phyloP scores from a whole-genome alignment of 2,888 invertebrate species.

The Drosophila siamana region DNA sequence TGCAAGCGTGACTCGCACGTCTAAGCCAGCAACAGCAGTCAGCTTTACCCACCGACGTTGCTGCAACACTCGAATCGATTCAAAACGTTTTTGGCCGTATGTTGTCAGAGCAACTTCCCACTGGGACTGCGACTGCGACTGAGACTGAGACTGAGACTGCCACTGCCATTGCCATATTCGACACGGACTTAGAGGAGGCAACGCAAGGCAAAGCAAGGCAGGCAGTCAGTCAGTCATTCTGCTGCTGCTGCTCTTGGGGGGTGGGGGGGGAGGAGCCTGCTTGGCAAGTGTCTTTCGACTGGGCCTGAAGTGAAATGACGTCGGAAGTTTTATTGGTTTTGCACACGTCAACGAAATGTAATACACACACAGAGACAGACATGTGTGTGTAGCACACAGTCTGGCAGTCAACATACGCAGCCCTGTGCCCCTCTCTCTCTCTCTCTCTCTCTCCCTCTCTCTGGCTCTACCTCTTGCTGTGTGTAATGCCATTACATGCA shows the following conservation, averaged over 20 bases:
- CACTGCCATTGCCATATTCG: conserved; percentile 32
- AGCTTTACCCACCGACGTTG: conserved; percentile 4
- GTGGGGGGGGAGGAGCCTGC: not conserved
- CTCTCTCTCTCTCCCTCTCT: not conserved
- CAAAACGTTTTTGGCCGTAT: conserved; percentile 66
- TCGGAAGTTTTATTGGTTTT: conserved; percentile 83
- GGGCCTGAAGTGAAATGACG: conserved; percentile 70
- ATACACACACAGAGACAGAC: conserved; percentile 46
- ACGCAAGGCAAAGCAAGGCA: too few species aligned
- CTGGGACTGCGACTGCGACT: conserved; percentile 41
- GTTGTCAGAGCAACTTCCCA: conserved; percentile 56
- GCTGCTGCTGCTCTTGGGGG: too few species aligned
- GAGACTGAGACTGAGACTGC: not conserved
- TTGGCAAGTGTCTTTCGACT: conserved; percentile 63
- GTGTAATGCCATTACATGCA: conserved; percentile 76
- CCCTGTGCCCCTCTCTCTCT: conserved; percentile 1
- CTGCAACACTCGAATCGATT: conserved; percentile 71
- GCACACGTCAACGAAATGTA: conserved; percentile 82
- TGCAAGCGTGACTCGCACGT: conserved; percentile 73
- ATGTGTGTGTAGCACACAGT: not conserved
- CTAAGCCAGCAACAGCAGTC: conserved; percentile 32
- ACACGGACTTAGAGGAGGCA: conserved; percentile 29
- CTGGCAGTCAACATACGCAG: conserved; percentile 41
- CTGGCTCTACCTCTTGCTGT: conserved; percentile 18
- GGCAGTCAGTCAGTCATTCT: not conserved